These are phyloP conservation scores for Drosophila mojavensis DNA, from an alignment of 1,140 invertebrate species.

Conservation along the genomic window DNA sequence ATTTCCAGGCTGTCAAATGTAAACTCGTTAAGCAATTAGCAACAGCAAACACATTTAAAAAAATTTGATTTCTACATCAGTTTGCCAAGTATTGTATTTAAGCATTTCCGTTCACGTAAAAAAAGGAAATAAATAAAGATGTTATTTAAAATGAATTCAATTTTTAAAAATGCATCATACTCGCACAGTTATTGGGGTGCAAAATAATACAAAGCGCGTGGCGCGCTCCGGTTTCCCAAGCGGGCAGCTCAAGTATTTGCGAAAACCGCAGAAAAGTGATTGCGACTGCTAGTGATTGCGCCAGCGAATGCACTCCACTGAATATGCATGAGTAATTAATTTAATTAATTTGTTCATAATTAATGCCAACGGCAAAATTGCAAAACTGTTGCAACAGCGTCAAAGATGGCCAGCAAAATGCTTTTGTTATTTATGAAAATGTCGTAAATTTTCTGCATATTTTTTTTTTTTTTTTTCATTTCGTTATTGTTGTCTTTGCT, in stretches of 20 bases:
- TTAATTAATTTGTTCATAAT: conserved; percentile 72
- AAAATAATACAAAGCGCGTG: conserved; percentile 40
- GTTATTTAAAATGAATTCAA: conserved; percentile 54
- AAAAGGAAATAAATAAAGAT: conserved; percentile 12
- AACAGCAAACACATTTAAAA: no score
- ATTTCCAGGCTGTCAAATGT: no score
- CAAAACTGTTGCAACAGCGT: conserved; percentile 41
- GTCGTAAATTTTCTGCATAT: conserved; percentile 36
- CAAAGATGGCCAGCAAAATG: conserved; percentile 12
- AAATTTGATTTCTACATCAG: not conserved
- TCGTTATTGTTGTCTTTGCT: conserved; percentile 11
- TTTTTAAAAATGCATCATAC: conserved; percentile 48
- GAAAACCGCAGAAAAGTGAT: conserved; percentile 50
- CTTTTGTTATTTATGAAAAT: conserved; percentile 56
- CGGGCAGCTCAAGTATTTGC: conserved; percentile 57
- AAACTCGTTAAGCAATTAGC: no score
- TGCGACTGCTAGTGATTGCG: conserved; percentile 22
- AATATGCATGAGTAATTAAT: conserved; percentile 64
- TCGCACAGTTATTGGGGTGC: conserved; percentile 23
- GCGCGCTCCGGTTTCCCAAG: conserved; percentile 25
- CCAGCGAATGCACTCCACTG: conserved; percentile 21
- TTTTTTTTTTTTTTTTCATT: not conserved
- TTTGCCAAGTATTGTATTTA: conserved; percentile 35
- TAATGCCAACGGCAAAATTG: conserved; percentile 56
- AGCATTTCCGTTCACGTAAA: conserved; percentile 18